Conservation (phyloP, 2,797 vertebrate species). For the Kryptolebias ocellatus region DNA sequence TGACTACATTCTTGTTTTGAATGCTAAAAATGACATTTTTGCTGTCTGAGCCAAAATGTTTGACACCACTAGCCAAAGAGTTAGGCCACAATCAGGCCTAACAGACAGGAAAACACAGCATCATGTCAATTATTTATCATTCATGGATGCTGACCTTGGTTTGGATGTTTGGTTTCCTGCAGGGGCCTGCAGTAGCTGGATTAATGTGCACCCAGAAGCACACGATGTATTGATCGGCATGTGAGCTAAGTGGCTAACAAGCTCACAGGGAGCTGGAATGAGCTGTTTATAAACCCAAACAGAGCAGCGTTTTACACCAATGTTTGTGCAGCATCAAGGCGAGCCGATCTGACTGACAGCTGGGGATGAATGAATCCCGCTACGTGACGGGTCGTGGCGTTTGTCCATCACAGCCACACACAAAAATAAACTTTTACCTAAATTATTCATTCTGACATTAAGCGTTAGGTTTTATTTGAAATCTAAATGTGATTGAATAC, state of each 20-base stretch:
- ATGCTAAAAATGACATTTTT: too few species aligned
- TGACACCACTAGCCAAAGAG: too few species aligned
- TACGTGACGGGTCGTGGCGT: not conserved
- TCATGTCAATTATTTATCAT: too few species aligned
- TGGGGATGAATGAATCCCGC: conserved; percentile 22
- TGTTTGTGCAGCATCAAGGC: conserved; percentile 16
- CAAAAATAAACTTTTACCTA: not conserved
- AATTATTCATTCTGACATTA: too few species aligned
- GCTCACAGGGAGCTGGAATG: not conserved
- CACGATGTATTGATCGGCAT: not conserved
- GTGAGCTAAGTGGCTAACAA: conserved; percentile 11
- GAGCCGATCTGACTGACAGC: conserved; percentile 40
- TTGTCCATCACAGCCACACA: not conserved
- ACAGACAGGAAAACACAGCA: too few species aligned
- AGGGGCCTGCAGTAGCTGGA: conserved; percentile 58
- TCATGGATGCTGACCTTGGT: conserved; percentile 3
- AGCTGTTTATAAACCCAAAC: not conserved
- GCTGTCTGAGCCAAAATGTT: too few species aligned
- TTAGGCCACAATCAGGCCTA: too few species aligned
- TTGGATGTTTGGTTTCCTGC: not conserved
- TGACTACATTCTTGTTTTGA: too few species aligned
- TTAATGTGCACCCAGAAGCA: conserved; percentile 10
- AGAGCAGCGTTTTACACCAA: not conserved
- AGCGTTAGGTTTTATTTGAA: not conserved
- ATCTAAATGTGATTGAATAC: not conserved